These are phyloP conservation scores for Propsilocerus akamusi DNA, from an alignment of 1,140 invertebrate genomes.

Conservation along the genomic window DNA sequence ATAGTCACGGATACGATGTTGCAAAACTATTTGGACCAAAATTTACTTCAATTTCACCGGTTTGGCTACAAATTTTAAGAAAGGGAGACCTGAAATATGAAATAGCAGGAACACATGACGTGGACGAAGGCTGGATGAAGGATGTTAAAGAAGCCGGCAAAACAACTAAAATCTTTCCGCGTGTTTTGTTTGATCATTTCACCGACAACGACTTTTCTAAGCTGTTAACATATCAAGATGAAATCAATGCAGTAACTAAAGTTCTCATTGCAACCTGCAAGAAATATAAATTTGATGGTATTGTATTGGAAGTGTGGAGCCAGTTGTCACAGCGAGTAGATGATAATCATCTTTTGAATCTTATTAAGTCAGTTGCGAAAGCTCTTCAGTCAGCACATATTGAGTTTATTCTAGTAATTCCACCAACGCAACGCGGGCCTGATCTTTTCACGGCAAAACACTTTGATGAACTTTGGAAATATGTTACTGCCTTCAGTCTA, in stretches of 20 bases:
- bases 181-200: conserved; percentile 76
- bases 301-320: conserved; percentile 76
- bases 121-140: conserved; percentile 68
- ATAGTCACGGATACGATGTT: conserved; percentile 82
- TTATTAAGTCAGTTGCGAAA: conserved; percentile 37
- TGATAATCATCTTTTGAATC: conserved; percentile 35
- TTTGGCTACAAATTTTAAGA: conserved; percentile 73
- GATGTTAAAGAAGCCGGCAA: conserved; percentile 36
- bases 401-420: conserved; percentile 63
- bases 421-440: conserved; percentile 47
- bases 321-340: conserved; percentile 51
- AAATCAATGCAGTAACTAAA: conserved; percentile 35
- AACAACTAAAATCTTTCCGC: conserved; percentile 47
- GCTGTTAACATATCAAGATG: conserved; percentile 37
- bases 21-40: conserved; percentile 80
- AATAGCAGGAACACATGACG: conserved; percentile 51
- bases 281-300: conserved; percentile 59
- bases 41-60: conserved; percentile 80
- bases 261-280: conserved; percentile 38
- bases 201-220: conserved; percentile 41
- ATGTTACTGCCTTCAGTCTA: conserved; percentile 71
- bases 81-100: conserved; percentile 37
- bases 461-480: conserved; percentile 54
- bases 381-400: conserved; percentile 24
- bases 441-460: conserved; percentile 59